phyloP scores from a whole-genome alignment of 1,140 invertebrate genomes.

The Drosophila cardini region DNA sequence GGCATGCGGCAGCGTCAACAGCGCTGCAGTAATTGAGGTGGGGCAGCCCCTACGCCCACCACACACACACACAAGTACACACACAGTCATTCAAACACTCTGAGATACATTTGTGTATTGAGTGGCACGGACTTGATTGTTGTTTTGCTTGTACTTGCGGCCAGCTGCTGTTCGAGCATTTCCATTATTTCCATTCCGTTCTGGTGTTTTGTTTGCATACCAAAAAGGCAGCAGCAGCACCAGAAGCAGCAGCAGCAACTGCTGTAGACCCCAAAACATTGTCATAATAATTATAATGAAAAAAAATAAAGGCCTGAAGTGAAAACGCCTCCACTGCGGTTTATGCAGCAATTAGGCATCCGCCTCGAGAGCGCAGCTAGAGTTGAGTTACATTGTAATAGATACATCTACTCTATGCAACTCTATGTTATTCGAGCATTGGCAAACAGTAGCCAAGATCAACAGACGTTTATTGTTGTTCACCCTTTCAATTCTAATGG shows the following conservation, averaged over 20 bases:
- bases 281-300: slow-evolving; percentile 77
- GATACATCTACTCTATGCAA: slow-evolving; percentile 11
- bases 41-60: slow-evolving; percentile 69
- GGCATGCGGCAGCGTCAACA: slow-evolving; percentile 31
- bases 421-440: neutral
- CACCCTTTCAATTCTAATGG: slow-evolving; percentile 26
- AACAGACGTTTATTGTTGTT: slow-evolving; percentile 7
- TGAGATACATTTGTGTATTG: slow-evolving; percentile 39
- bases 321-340: slow-evolving; percentile 56
- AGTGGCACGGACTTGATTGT: slow-evolving; percentile 51
- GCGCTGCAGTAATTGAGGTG: slow-evolving; percentile 72
- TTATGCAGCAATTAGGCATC: slow-evolving; percentile 62
- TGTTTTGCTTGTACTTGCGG: slow-evolving; percentile 41
- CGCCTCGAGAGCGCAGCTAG: slow-evolving; percentile 20
- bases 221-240: slow-evolving; percentile 19
- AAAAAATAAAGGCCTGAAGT: slow-evolving; percentile 51
- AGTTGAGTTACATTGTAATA: slow-evolving; percentile 35
- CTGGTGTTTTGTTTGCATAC: slow-evolving; percentile 75
- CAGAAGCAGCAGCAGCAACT: slow-evolving; percentile 15
- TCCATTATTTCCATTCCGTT: slow-evolving; percentile 50
- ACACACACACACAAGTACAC: slow-evolving; percentile 49
- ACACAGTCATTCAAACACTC: slow-evolving; percentile 34
- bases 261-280: slow-evolving; percentile 56
- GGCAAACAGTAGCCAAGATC: slow-evolving; percentile 31
- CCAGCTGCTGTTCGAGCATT: slow-evolving; percentile 61